Conservation (phyloP, 2,888 invertebrate genomes). For the Stegophylla sp. region DNA sequence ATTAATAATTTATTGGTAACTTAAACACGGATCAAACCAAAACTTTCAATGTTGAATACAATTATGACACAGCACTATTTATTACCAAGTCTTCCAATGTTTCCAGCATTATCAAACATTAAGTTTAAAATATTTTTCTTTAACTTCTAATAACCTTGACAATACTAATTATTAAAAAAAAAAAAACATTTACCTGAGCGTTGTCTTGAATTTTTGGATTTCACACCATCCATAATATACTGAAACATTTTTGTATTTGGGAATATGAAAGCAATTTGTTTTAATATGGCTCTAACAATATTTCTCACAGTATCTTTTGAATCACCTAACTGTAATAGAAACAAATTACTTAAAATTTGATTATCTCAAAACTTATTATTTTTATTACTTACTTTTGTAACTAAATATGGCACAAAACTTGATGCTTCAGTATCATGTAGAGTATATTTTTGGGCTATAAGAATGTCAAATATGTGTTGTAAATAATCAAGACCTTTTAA, state of each 20-base stretch:
- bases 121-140: too few species aligned
- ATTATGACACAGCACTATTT: too few species aligned
- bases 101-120: too few species aligned
- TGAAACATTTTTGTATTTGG: conserved; percentile 87
- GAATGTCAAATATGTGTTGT: conserved; percentile 79
- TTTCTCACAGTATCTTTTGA: conserved; percentile 93
- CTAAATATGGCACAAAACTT: conserved; percentile 92
- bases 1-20: too few species aligned
- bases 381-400: conserved; percentile 78
- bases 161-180: background rate
- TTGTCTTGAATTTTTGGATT: conserved; percentile 96
- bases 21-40: too few species aligned
- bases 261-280: conserved; percentile 84
- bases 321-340: conserved; percentile 78
- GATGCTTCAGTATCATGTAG: conserved; percentile 90
- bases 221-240: conserved; percentile 91
- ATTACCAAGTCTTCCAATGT: too few species aligned
- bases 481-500: conserved; percentile 94
- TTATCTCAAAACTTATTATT: background rate
- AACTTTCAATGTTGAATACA: too few species aligned
- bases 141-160: background rate
- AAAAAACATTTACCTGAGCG: conserved; percentile 72
- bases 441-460: conserved; percentile 82
- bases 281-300: conserved; percentile 84
- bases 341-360: conserved; percentile 35